Evolutionary conservation across 2,888 invertebrate species (phyloP).

Genomic region (Rotaria socialis): DNA sequence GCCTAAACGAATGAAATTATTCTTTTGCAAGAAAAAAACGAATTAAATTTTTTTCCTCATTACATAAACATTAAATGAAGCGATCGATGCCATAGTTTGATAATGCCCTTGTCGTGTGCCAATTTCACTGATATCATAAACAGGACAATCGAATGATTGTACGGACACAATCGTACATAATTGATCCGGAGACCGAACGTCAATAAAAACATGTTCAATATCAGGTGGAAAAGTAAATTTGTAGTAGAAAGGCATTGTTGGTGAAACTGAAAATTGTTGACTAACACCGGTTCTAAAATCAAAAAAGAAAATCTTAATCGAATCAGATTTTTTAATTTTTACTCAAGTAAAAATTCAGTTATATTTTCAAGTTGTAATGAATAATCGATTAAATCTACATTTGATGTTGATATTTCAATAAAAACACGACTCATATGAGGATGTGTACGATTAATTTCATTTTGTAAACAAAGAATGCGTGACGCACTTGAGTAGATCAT

Average conservation of each 20-base stretch:
- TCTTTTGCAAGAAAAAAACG: no score
- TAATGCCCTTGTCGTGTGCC: constrained; percentile 43
- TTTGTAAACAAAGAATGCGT: constrained; percentile 30
- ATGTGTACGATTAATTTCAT: constrained; percentile 11
- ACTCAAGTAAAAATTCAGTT: constrained; percentile 7
- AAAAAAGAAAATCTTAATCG: not conserved
- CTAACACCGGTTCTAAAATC: constrained; percentile 4
- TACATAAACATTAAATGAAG: constrained; percentile 45
- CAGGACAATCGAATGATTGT: constrained; percentile 43
- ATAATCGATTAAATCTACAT: not conserved
- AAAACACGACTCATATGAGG: not conserved
- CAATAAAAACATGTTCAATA: constrained; percentile 23
- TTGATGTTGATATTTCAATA: constrained; percentile 31
- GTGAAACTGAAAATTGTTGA: constrained; percentile 30
- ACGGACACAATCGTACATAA: constrained; percentile 45
- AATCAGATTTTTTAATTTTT: not conserved
- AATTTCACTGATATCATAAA: constrained; percentile 43
- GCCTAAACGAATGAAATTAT: not conserved
- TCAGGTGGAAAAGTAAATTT: constrained; percentile 9
- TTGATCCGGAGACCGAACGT: constrained; percentile 15
- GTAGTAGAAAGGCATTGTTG: not conserved
- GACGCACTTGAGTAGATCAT: constrained; percentile 25
- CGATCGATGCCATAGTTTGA: constrained; percentile 45
- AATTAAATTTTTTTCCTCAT: not conserved
- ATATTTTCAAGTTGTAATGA: not conserved